phyloP scores from a whole-genome alignment of 2,888 invertebrate genomes.

The Girardia tigrina region DNA sequence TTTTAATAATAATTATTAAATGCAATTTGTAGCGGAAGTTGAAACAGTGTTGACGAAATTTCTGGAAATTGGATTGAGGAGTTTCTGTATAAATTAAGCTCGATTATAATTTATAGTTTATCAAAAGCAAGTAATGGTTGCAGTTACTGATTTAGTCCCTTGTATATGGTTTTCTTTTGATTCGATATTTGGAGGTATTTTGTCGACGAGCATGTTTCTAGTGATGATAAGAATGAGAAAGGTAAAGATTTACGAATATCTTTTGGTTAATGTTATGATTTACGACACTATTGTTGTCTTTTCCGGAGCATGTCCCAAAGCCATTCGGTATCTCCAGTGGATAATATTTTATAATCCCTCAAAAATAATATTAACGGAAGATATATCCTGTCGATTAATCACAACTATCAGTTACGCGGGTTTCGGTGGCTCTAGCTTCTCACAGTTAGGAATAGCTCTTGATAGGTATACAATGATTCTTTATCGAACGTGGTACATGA shows the following conservation, averaged over 20 bases:
- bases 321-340: not conserved
- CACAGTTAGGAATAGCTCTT: not conserved
- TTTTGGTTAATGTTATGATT: not conserved
- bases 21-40: too few relatives aligned
- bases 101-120: too few relatives aligned
- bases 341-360: not conserved
- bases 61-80: too few relatives aligned
- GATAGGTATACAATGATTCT: not conserved
- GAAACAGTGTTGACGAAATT: too few relatives aligned
- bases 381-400: not conserved
- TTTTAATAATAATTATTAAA: too few relatives aligned
- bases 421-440: not conserved
- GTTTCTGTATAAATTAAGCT: too few relatives aligned
- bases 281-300: not conserved
- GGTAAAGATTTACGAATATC: not conserved
- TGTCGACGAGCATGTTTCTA: not conserved
- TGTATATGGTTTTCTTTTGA: not conserved
- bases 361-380: not conserved
- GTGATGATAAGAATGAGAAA: not conserved
- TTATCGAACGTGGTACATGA: constrained; percentile 10
- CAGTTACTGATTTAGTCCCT: not conserved
- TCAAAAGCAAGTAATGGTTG: too few relatives aligned
- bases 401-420: not conserved
- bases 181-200: not conserved
- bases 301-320: not conserved